Evolutionary conservation across 2,113 vertebrate genomes (phyloP).

Genomic region (Psophia crepitans): DNA sequence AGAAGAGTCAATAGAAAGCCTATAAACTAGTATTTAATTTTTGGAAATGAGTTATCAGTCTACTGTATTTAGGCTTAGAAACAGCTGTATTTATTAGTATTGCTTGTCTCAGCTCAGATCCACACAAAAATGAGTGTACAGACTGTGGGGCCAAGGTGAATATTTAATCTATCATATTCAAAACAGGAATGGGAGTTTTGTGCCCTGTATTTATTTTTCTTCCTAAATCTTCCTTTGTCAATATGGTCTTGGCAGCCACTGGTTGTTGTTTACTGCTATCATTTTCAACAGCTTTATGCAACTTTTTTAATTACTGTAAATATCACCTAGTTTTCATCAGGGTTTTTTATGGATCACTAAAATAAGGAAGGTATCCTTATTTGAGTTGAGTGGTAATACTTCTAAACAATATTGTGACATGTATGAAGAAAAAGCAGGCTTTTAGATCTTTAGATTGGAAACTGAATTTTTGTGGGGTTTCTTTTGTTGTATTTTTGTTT

Average conservation of each 20-base stretch:
- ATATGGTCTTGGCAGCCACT: background rate
- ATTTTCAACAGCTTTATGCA: background rate
- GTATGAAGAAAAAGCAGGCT: background rate
- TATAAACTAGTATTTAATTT: background rate
- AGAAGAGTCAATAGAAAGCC: background rate
- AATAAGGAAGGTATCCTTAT: background rate
- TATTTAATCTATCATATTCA: background rate
- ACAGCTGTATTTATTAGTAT: background rate
- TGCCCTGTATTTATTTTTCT: background rate
- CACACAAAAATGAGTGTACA: background rate
- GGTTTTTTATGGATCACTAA: background rate
- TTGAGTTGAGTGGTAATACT: background rate
- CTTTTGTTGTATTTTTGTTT: no score
- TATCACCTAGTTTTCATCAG: background rate
- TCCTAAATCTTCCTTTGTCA: background rate
- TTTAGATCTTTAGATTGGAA: background rate
- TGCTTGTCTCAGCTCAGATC: background rate
- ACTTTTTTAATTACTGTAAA: background rate
- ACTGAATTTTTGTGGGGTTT: no score
- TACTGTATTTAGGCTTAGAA: background rate
- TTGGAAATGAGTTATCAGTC: background rate
- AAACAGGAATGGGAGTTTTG: background rate
- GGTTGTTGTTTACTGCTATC: background rate
- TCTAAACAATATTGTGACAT: background rate
- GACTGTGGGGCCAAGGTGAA: background rate